Conservation (phyloP, 2,797 vertebrate genomes). For the Ficedula albicollis region DNA sequence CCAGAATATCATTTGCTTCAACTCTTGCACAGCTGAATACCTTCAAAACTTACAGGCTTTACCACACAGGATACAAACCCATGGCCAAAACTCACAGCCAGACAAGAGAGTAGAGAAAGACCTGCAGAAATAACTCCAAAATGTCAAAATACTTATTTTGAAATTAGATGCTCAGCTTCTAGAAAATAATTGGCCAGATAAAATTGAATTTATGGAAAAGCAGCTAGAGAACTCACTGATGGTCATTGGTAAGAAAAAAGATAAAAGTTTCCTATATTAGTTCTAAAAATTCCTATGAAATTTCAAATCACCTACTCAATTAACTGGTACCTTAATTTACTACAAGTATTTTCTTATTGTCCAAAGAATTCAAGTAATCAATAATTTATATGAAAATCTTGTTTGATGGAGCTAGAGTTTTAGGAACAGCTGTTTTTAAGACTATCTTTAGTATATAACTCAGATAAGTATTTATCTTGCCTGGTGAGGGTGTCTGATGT, state of each 20-base stretch:
- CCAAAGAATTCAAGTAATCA: not conserved
- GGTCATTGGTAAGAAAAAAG: not conserved
- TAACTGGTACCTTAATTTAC: not conserved
- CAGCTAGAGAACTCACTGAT: not conserved
- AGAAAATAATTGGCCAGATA: not conserved
- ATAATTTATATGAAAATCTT: not conserved
- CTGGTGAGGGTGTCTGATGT: not conserved
- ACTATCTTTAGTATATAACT: not conserved
- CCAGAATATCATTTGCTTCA: not conserved
- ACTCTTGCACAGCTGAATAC: not conserved
- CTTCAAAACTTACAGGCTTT: not conserved
- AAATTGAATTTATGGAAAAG: not conserved
- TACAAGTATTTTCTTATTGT: not conserved
- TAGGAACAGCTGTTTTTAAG: not conserved
- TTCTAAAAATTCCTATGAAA: not conserved
- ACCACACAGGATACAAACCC: not conserved
- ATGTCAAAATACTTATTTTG: not conserved
- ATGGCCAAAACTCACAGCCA: not conserved
- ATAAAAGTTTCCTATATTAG: not conserved
- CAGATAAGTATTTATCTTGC: not conserved
- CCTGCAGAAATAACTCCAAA: not conserved
- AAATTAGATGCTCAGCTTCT: not conserved
- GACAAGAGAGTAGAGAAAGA: not conserved
- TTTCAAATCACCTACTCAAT: not conserved
- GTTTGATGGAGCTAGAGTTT: not conserved